phyloP scores from a whole-genome alignment of 2,888 invertebrate genomes.

The Drosophila anomalata region DNA sequence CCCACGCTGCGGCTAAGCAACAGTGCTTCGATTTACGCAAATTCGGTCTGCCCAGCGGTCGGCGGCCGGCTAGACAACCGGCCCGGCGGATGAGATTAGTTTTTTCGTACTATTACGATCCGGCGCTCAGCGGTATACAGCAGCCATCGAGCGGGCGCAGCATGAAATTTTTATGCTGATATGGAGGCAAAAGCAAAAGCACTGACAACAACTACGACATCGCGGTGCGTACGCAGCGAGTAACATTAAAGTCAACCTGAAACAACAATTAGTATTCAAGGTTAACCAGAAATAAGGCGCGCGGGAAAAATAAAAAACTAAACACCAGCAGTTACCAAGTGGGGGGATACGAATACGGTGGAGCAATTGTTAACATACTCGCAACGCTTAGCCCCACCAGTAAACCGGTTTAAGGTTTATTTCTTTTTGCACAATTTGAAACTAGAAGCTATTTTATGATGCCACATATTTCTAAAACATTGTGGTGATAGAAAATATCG shows the following conservation, averaged over 20 bases:
- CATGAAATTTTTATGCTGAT: constrained; percentile 77
- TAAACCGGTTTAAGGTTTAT: constrained; percentile 24
- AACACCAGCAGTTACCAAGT: constrained; percentile 32
- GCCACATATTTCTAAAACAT: background rate
- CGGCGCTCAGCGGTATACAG: constrained; percentile 69
- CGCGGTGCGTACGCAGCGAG: constrained; percentile 54
- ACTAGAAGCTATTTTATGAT: constrained; percentile 19
- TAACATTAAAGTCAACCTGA: constrained; percentile 73
- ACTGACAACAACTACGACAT: constrained; percentile 37
- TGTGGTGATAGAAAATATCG: too few relatives aligned
- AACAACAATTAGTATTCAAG: constrained; percentile 77
- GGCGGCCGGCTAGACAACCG: constrained; percentile 60
- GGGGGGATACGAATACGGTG: constrained; percentile 14
- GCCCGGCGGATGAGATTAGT: constrained; percentile 76
- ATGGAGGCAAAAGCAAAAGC: constrained; percentile 50
- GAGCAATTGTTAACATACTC: constrained; percentile 42
- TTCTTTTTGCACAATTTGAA: background rate
- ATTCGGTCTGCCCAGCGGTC: constrained; percentile 46
- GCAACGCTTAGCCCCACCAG: background rate
- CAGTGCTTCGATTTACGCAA: constrained; percentile 65
- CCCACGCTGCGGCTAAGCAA: constrained; percentile 46
- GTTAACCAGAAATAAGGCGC: constrained; percentile 76
- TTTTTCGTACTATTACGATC: constrained; percentile 81
- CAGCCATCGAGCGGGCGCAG: constrained; percentile 35
- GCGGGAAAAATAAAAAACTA: constrained; percentile 1